A percentile compares a stretch with the other conserved stretches of the same genome.
Evolutionary conservation across 2,888 invertebrate species (phyloP).

Genomic region (Formica aserva): DNA sequence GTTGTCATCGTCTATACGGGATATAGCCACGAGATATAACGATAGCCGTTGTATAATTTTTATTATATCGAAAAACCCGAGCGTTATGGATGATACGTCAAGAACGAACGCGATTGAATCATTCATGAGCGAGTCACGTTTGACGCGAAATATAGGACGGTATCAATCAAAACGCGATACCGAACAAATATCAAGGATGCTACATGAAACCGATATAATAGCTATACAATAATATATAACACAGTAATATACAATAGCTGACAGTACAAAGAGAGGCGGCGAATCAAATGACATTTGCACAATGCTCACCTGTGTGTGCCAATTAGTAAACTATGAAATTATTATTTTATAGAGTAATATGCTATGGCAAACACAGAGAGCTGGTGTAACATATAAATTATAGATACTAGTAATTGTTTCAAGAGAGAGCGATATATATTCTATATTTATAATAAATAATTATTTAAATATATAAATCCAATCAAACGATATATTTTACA

Average conservation of each 20-base stretch:
- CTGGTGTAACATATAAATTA: background rate
- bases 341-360: conserved; percentile 10
- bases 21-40: conserved; percentile 14
- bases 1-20: conserved; percentile 14
- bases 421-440: background rate
- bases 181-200: conserved; percentile 34
- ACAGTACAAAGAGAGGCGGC: conserved; percentile 21
- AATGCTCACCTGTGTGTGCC: background rate
- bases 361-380: background rate
- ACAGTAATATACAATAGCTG: background rate
- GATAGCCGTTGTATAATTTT: conserved; percentile 39
- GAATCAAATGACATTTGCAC: conserved; percentile 9
- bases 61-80: conserved; percentile 39
- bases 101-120: conserved; percentile 44
- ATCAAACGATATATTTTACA: background rate
- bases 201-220: conserved; percentile 23
- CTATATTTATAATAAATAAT: background rate
- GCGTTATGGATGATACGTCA: conserved; percentile 46
- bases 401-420: background rate
- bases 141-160: conserved; percentile 34
- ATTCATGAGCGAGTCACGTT: conserved; percentile 50
- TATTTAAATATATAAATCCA: background rate
- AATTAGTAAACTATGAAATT: conserved; percentile 30
- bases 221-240: background rate
- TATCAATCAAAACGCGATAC: conserved; percentile 47